Conservation (phyloP, 35 echinoderm and acorn worm species). For the Apostichopus japonicus region DNA sequence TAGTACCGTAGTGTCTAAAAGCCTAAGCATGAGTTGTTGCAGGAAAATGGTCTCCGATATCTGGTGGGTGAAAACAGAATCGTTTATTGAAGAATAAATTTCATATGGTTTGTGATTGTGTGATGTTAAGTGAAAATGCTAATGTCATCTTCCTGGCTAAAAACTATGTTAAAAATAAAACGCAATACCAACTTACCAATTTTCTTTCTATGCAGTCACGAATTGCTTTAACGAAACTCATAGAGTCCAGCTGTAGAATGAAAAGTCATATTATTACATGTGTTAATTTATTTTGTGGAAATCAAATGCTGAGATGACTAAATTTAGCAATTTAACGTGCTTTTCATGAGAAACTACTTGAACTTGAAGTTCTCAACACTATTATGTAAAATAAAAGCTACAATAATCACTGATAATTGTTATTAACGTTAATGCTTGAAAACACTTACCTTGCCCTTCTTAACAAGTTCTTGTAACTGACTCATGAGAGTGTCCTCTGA, state of each 20-base stretch:
- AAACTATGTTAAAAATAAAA: too few species aligned
- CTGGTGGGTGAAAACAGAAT: too few species aligned
- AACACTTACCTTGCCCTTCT: background rate
- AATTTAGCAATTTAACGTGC: background rate
- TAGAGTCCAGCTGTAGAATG: background rate
- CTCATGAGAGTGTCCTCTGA: background rate
- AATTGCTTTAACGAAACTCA: background rate
- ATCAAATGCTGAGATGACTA: background rate
- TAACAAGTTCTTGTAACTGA: background rate
- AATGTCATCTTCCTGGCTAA: too few species aligned
- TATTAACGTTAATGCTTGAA: too few species aligned
- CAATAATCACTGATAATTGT: too few species aligned
- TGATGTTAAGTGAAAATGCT: too few species aligned
- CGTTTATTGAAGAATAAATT: too few species aligned
- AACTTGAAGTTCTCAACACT: background rate
- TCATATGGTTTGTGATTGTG: too few species aligned
- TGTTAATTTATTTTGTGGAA: background rate
- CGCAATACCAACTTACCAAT: background rate
- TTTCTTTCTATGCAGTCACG: background rate
- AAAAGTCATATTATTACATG: background rate
- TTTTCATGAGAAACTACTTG: background rate
- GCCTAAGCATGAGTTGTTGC: too few species aligned
- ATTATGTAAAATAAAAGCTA: too few species aligned
- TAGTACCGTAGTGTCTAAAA: too few species aligned
- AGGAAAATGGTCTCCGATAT: too few species aligned